phyloP scores from a whole-genome alignment of 2,888 invertebrate genomes.

The Thecophora atra region DNA sequence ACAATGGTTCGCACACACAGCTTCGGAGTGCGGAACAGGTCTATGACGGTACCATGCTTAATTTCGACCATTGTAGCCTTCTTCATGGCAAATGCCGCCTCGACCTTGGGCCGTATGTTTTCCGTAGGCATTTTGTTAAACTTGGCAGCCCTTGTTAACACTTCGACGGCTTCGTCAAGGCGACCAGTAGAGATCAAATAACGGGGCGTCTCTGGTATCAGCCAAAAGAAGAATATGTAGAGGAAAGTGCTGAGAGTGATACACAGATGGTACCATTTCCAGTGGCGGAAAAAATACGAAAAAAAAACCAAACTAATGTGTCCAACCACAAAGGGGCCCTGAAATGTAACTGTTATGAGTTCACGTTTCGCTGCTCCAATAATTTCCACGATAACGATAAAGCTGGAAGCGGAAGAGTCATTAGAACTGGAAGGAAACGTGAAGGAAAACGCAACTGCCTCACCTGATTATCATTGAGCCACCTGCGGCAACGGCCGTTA shows the following conservation, averaged over 20 bases:
- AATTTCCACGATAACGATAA: slow-evolving; percentile 76
- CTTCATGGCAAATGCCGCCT: too few species aligned
- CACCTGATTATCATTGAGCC: slow-evolving; percentile 81
- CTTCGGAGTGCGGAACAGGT: slow-evolving; percentile 75
- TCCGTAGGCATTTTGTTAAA: slow-evolving; percentile 69
- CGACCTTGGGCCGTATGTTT: slow-evolving; percentile 65
- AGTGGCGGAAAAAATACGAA: slow-evolving; percentile 74
- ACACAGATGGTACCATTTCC: slow-evolving; percentile 73
- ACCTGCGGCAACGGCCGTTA: slow-evolving; percentile 80
- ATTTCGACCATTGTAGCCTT: too few species aligned
- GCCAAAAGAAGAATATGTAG: slow-evolving; percentile 69
- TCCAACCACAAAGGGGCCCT: slow-evolving; percentile 77
- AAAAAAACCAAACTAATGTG: slow-evolving; percentile 73
- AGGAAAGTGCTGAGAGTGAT: background rate
- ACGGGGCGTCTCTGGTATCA: slow-evolving; percentile 81
- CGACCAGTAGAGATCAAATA: slow-evolving; percentile 78
- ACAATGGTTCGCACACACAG: slow-evolving; percentile 78
- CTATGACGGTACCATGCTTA: slow-evolving; percentile 70
- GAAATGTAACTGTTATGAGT: slow-evolving; percentile 70
- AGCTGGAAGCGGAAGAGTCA: too few species aligned
- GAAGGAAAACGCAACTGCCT: background rate
- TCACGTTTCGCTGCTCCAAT: slow-evolving; percentile 71
- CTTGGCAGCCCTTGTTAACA: slow-evolving; percentile 74
- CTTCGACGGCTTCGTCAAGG: slow-evolving; percentile 70
- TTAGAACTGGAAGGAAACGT: too few species aligned